Evolutionary conservation across 2,888 invertebrate genomes (phyloP).

Genomic region (Herminia tarsipennalis): DNA sequence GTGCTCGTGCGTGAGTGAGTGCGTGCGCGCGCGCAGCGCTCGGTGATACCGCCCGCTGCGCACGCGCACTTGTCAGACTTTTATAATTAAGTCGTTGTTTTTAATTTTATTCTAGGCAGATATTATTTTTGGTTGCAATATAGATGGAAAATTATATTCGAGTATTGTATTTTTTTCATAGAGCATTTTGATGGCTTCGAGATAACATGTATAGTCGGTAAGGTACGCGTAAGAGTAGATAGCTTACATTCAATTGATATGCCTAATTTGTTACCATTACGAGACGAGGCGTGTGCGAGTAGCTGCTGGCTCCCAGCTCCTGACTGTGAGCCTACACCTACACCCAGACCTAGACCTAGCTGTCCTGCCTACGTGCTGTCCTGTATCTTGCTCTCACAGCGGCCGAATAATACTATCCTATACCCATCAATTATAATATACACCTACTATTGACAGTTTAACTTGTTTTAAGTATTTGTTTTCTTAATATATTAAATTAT

Average conservation of each 20-base stretch:
- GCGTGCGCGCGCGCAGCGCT: slow-evolving; percentile 15
- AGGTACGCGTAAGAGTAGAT: slow-evolving; percentile 41
- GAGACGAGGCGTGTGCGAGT: not conserved
- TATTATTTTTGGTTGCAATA: slow-evolving; percentile 63
- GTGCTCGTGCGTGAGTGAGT: slow-evolving; percentile 15
- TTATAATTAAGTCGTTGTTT: slow-evolving; percentile 50
- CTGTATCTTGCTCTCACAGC: not conserved
- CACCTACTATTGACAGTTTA: too few species aligned
- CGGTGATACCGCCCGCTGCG: not conserved
- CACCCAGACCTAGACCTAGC: too few species aligned
- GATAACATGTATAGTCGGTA: slow-evolving; percentile 29
- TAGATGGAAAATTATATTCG: slow-evolving; percentile 39
- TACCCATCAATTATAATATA: too few species aligned
- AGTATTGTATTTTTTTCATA: slow-evolving; percentile 42
- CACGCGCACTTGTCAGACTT: slow-evolving; percentile 7
- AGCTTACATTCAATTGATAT: slow-evolving; percentile 52
- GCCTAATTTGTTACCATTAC: slow-evolving; percentile 60
- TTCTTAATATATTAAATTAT: too few species aligned
- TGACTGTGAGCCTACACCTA: too few species aligned
- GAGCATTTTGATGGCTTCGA: slow-evolving; percentile 37
- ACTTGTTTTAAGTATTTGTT: too few species aligned
- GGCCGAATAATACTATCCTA: too few species aligned
- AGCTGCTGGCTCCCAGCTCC: not conserved
- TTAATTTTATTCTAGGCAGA: slow-evolving; percentile 73
- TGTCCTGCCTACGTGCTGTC: too few species aligned